Evolutionary conservation across 1,140 invertebrate species (phyloP).

Genomic region (Daktulosphaira vitifoliae): DNA sequence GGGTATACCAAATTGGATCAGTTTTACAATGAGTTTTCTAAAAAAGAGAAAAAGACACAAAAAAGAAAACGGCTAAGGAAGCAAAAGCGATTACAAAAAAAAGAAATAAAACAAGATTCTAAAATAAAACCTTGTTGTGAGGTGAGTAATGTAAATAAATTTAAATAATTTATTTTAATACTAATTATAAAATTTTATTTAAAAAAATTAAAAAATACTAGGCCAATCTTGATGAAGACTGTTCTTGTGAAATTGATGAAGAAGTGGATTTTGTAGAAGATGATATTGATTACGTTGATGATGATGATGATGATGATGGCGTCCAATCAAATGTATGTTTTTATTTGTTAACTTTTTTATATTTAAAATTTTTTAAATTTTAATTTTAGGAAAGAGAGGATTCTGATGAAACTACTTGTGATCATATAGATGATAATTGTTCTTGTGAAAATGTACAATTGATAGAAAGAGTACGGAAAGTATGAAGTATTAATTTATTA

Average conservation of each 20-base stretch:
- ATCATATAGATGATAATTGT: constrained; percentile 31
- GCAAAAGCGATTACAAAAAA: constrained; percentile 75
- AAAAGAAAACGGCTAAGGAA: constrained; percentile 78
- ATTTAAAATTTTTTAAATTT: constrained; percentile 38
- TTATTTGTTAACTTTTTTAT: background rate
- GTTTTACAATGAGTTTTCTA: constrained; percentile 68
- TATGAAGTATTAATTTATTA: background rate
- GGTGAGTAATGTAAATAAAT: constrained; percentile 38
- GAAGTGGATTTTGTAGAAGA: constrained; percentile 15
- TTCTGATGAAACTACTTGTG: constrained; percentile 34
- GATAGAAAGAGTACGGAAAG: constrained; percentile 19
- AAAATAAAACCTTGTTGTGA: constrained; percentile 47
- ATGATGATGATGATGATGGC: constrained; percentile 18
- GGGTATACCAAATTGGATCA: constrained; percentile 78
- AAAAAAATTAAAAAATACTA: too few species aligned
- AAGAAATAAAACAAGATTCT: constrained; percentile 51
- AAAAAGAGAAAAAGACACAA: constrained; percentile 73
- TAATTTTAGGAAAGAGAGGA: constrained; percentile 37
- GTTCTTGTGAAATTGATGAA: constrained; percentile 8
- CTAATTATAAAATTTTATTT: too few species aligned
- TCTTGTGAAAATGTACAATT: constrained; percentile 11
- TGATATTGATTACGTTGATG: constrained; percentile 6
- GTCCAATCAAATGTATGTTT: constrained; percentile 15
- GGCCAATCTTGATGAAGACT: background rate
- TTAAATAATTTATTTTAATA: too few species aligned